phyloP scores from a whole-genome alignment of 2,888 invertebrate species.

The Rambutsinella grinnellia region DNA sequence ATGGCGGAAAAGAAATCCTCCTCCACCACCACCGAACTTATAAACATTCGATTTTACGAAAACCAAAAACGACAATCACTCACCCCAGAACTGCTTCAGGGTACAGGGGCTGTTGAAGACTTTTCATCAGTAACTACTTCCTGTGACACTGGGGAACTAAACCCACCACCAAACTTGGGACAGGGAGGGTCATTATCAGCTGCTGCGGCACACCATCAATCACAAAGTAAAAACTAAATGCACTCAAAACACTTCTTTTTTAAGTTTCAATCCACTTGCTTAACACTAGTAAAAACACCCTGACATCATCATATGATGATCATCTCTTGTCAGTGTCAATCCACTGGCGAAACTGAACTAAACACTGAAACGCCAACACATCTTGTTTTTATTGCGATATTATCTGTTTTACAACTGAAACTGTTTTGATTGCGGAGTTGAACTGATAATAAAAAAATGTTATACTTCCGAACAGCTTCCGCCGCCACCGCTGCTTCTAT shows the following conservation, averaged over 20 bases:
- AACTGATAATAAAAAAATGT: background rate
- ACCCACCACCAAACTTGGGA: background rate
- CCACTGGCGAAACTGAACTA: background rate
- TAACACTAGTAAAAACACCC: background rate
- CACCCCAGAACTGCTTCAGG: conserved; percentile 12
- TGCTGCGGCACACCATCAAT: background rate
- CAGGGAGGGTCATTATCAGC: conserved; percentile 18
- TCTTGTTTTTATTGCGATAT: background rate
- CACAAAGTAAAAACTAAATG: background rate
- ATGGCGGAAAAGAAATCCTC: too few relatives aligned
- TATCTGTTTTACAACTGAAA: too few relatives aligned
- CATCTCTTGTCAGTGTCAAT: background rate
- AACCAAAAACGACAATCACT: conserved; percentile 59
- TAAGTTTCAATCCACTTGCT: too few relatives aligned
- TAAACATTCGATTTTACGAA: conserved; percentile 56
- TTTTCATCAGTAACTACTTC: conserved; percentile 21
- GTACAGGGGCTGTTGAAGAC: background rate
- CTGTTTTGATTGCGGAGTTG: background rate
- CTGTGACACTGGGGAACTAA: conserved; percentile 17
- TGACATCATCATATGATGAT: background rate
- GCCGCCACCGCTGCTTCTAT: conserved; percentile 14
- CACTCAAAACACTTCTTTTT: too few relatives aligned
- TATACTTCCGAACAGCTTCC: background rate
- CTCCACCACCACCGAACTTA: conserved; percentile 26
- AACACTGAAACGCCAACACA: background rate